These are phyloP conservation scores for Xenops minutus DNA, from an alignment of 2,797 vertebrate genomes.

Conservation along the genomic window DNA sequence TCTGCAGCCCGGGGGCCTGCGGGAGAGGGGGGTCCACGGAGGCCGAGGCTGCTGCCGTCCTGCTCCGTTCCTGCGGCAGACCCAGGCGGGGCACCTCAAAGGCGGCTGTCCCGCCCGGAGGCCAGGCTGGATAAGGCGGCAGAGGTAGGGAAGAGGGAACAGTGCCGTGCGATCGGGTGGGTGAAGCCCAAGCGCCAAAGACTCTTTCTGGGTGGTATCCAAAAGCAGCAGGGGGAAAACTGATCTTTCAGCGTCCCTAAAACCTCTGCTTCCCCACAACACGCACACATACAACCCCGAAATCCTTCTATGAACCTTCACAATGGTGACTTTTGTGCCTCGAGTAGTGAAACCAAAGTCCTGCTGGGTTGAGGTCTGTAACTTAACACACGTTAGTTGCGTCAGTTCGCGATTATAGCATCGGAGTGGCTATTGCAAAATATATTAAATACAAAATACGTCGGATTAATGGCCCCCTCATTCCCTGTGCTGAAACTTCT, in stretches of 20 bases:
- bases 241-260: not conserved
- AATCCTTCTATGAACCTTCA: not conserved
- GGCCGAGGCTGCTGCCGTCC: not conserved
- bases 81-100: not conserved
- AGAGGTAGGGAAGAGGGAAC: not conserved
- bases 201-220: constrained; percentile 41
- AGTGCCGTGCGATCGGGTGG: not conserved
- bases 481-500: not conserved
- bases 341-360: not conserved
- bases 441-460: not conserved
- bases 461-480: not conserved
- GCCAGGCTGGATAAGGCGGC: not conserved
- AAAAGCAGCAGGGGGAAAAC: not conserved
- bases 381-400: constrained; percentile 18
- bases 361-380: not conserved
- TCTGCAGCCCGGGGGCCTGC: not conserved
- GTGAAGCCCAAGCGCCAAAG: constrained; percentile 10
- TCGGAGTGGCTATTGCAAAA: constrained; percentile 23
- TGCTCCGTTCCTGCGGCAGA: not conserved
- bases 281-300: not conserved
- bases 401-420: not conserved
- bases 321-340: constrained; percentile 43
- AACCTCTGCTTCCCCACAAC: not conserved
- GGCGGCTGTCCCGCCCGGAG: not conserved
- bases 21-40: not conserved